Percentiles rank a stretch among this genome's conserved stretches.
Conservation (phyloP, 2,888 invertebrate genomes). For the Cosmia pyralina region DNA sequence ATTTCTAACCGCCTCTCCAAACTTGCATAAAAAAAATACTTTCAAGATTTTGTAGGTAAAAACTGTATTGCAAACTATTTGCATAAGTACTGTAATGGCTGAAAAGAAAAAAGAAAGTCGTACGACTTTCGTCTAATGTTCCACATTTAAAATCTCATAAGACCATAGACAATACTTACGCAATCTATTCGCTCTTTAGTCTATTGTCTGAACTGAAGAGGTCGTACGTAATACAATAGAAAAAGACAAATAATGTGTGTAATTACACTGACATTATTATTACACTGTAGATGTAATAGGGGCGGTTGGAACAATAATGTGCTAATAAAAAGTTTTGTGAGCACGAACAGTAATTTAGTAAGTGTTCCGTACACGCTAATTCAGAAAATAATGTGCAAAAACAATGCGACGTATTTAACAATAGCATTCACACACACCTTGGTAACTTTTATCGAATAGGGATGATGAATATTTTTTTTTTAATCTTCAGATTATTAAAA, state of each 20-base stretch:
- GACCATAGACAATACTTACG: slow-evolving; percentile 34
- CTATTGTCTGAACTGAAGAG: slow-evolving; percentile 43
- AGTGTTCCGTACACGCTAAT: slow-evolving; percentile 15
- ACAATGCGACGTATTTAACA: slow-evolving; percentile 2
- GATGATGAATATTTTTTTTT: neutral
- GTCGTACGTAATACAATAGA: slow-evolving; percentile 14
- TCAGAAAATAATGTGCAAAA: neutral
- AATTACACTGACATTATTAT: slow-evolving; percentile 9
- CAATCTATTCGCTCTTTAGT: slow-evolving; percentile 40
- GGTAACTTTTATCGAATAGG: neutral
- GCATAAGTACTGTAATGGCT: slow-evolving; percentile 25
- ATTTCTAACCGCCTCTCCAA: slow-evolving; percentile 31
- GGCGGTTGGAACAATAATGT: slow-evolving; percentile 17
- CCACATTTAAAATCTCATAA: slow-evolving; percentile 58
- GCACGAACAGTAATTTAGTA: slow-evolving; percentile 12
- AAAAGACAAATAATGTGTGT: slow-evolving; percentile 17
- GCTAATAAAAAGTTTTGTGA: slow-evolving; percentile 20
- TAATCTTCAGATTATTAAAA: too few species aligned
- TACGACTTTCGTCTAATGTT: slow-evolving; percentile 38
- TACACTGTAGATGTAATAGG: neutral
- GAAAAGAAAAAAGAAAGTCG: slow-evolving; percentile 8
- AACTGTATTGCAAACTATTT: slow-evolving; percentile 29
- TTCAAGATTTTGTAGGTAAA: slow-evolving; percentile 24
- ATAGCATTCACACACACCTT: neutral
- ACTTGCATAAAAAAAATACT: slow-evolving; percentile 23